These are phyloP conservation scores for Astreopora myriophthalma DNA, from an alignment of 64 coral and sea anemone genomes.

Conservation along the genomic window DNA sequence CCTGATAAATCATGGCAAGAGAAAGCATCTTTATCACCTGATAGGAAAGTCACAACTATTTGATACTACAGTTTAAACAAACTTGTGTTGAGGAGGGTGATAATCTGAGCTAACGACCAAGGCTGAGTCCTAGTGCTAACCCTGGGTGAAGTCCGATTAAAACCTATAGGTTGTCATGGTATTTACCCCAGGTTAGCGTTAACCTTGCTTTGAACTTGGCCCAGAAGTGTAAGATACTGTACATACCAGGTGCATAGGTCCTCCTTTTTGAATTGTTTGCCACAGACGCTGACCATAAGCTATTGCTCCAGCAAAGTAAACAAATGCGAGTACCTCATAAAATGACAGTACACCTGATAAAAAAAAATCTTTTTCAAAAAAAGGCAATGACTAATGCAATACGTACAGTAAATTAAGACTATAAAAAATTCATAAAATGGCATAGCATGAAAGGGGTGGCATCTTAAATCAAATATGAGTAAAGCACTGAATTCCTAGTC, in stretches of 20 bases:
- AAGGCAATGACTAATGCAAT: neutral
- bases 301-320: conserved; percentile 87
- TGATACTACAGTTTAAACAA: neutral
- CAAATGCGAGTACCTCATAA: conserved; percentile 85
- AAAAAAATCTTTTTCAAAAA: neutral
- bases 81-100: neutral
- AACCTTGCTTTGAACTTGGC: too few species aligned
- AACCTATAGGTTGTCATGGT: too few species aligned
- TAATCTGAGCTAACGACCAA: too few species aligned
- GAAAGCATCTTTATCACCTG: conserved; percentile 91
- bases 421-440: too few species aligned
- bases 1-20: conserved; percentile 74
- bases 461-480: too few species aligned
- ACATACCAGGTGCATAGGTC: conserved; percentile 95
- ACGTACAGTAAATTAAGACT: too few species aligned
- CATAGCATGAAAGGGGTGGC: too few species aligned
- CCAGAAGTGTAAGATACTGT: neutral
- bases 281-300: conserved; percentile 95
- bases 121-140: too few species aligned
- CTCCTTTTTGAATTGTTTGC: conserved; percentile 96
- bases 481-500: too few species aligned
- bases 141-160: too few species aligned
- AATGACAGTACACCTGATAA: conserved; percentile 80
- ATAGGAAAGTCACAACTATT: neutral
- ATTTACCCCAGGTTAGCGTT: too few species aligned